Conservation (phyloP, 1,140 invertebrate genomes). For the Aphaenogaster rudis region DNA sequence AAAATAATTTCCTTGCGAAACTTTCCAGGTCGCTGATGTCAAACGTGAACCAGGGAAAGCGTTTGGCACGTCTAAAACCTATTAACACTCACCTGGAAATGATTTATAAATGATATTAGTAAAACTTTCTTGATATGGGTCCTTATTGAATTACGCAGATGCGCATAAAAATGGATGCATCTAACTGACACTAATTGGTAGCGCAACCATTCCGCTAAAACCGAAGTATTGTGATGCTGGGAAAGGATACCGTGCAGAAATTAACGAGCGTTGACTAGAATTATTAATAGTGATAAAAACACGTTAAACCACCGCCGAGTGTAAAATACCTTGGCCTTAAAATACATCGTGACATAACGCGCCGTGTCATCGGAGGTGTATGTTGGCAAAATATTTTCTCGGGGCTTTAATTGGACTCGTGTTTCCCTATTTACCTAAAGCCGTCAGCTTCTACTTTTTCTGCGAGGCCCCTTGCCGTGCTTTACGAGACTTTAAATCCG, state of each 20-base stretch:
- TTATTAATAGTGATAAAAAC: slow-evolving; percentile 51
- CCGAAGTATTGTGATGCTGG: slow-evolving; percentile 3
- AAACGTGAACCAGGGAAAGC: slow-evolving; percentile 52
- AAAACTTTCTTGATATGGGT: slow-evolving; percentile 57
- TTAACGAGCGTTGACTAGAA: slow-evolving; percentile 40
- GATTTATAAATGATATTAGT: slow-evolving; percentile 51
- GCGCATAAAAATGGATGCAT: slow-evolving; percentile 33
- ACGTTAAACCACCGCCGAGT: not conserved
- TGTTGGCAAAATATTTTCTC: slow-evolving; percentile 48
- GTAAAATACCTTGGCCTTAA: slow-evolving; percentile 36
- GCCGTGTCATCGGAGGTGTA: not conserved
- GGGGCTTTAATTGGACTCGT: slow-evolving; percentile 9
- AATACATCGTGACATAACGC: slow-evolving; percentile 38
- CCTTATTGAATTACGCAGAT: slow-evolving; percentile 46
- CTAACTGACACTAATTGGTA: slow-evolving; percentile 62
- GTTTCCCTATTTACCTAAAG: slow-evolving; percentile 33
- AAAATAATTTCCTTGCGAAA: slow-evolving; percentile 63
- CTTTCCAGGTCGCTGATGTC: slow-evolving; percentile 59
- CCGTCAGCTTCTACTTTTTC: slow-evolving; percentile 29
- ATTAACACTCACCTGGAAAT: slow-evolving; percentile 61
- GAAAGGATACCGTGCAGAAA: slow-evolving; percentile 8
- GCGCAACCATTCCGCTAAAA: slow-evolving; percentile 43
- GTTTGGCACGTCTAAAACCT: slow-evolving; percentile 47
- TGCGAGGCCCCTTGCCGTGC: slow-evolving; percentile 1
- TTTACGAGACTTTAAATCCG: slow-evolving; percentile 78